These are phyloP conservation scores for Falco peregrinus DNA, from an alignment of 2,797 vertebrate species.

Conservation along the genomic window DNA sequence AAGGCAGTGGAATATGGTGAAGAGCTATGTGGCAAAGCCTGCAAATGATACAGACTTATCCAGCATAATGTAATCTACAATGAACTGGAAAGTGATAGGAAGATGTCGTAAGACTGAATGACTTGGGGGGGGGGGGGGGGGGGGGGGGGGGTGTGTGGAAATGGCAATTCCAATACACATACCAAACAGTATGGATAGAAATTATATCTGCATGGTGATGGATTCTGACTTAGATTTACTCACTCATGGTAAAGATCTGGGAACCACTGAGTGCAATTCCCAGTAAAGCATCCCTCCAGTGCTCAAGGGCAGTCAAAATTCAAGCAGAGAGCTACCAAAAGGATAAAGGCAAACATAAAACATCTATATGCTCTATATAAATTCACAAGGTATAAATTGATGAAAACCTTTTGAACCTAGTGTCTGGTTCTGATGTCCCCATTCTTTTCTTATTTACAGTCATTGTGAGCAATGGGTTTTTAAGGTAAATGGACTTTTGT, in stretches of 20 bases:
- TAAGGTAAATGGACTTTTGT: slow-evolving; percentile 48
- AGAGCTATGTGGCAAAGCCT: not conserved
- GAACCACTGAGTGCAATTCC: not conserved
- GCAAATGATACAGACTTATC: not conserved
- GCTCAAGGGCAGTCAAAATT: slow-evolving; percentile 19
- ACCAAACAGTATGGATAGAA: not conserved
- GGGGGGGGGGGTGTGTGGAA: not conserved
- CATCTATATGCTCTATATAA: not conserved
- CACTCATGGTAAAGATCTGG: not conserved
- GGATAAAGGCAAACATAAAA: not conserved
- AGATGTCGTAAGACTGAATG: not conserved
- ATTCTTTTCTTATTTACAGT: slow-evolving; percentile 22
- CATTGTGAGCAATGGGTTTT: slow-evolving; percentile 23
- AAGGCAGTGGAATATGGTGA: not conserved
- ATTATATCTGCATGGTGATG: not conserved
- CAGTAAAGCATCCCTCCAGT: not conserved
- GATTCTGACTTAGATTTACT: not conserved
- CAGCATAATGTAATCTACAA: not conserved
- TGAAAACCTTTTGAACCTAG: not conserved
- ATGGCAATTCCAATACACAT: not conserved
- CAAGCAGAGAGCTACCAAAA: not conserved
- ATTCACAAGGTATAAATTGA: not conserved
- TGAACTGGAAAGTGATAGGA: not conserved
- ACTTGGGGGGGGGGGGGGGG: too few relatives aligned
- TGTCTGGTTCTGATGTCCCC: not conserved